Evolutionary conservation across 2,113 vertebrate genomes (phyloP), one percentile per base, ranked within the genome.

Genomic region (Podocnemis expansa): DNA sequence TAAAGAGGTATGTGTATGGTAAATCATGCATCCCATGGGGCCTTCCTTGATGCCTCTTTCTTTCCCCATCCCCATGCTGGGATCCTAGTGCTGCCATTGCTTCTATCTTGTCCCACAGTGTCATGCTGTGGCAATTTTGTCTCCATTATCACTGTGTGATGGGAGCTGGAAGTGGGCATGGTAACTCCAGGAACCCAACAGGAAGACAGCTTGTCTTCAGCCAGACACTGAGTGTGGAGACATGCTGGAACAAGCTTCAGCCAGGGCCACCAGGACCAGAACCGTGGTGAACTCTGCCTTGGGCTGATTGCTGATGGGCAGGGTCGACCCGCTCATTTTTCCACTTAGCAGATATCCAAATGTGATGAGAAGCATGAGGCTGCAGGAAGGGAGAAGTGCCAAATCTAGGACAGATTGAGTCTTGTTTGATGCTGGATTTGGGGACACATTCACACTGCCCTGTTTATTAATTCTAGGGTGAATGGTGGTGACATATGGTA

Each of bases 101-200:
- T 73, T 5, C 75, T 27, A 10, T 87, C 24, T 41, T 0, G 0
- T 1, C 25, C 34, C 56, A 58, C 52, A 38, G 34, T 2, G 1
- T 8, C 43, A 80, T 38, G 22, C 16, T 19, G 17, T 70, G 34
- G n/a, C 14, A 34, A 0, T 24, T 58, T 9, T 76, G 73, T 84
- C 52, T 73, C 29, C 56, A 73, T 10, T 14, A 52, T 83, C 82
- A 55, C 47, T 92, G n/a, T 31, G 63, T 16, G 63, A 34, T n/a
- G 63, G n/a, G n/a, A 19, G 17, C 63, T n/a, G 34, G 63, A 38
- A 34, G 63, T 58, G 34, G 63, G 31, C 17, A 67, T 19, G n/a
- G 63, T n/a, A 16, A 31, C 63, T n/a, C 63, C 63, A 67, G 63
- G 34, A 34, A 34, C 16, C 63, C n/a, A n/a, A 13, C 13, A 6